phyloP scores from a whole-genome alignment of 2,888 invertebrate species.

The Epinotia ramella region DNA sequence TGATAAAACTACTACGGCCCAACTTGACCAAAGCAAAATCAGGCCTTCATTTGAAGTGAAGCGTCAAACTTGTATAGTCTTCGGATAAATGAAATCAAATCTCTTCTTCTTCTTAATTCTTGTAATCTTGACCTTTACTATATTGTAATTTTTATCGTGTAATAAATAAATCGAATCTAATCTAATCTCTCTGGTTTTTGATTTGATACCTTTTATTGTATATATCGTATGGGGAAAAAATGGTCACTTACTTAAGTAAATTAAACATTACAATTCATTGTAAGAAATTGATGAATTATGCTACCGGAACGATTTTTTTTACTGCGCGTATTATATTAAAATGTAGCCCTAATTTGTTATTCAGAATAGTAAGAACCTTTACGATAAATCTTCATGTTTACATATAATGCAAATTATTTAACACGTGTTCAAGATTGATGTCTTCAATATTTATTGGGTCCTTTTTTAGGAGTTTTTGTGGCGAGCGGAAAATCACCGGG shows the following conservation, averaged over 20 bases:
- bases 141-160: no score
- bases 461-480: constrained; percentile 11
- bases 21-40: no score
- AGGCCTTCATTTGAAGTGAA: no score
- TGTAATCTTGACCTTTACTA: no score
- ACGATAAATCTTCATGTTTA: constrained; percentile 38
- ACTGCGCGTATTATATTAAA: constrained; percentile 1
- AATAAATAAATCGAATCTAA: no score
- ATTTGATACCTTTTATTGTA: no score
- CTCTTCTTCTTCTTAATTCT: no score
- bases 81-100: no score
- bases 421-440: constrained; percentile 37
- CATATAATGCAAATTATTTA: constrained; percentile 32
- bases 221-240: no score
- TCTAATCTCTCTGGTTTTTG: no score
- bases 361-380: constrained; percentile 23
- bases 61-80: no score
- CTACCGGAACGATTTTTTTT: not conserved
- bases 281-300: not conserved
- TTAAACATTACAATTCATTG: not conserved
- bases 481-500: constrained; percentile 21
- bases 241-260: not conserved
- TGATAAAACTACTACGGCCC: no score
- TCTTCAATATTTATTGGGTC: constrained; percentile 27
- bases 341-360: constrained; percentile 27